Base-by-base conservation (phyloP, 2,888 invertebrate genomes). In the Andrena trimmerana region DNA sequence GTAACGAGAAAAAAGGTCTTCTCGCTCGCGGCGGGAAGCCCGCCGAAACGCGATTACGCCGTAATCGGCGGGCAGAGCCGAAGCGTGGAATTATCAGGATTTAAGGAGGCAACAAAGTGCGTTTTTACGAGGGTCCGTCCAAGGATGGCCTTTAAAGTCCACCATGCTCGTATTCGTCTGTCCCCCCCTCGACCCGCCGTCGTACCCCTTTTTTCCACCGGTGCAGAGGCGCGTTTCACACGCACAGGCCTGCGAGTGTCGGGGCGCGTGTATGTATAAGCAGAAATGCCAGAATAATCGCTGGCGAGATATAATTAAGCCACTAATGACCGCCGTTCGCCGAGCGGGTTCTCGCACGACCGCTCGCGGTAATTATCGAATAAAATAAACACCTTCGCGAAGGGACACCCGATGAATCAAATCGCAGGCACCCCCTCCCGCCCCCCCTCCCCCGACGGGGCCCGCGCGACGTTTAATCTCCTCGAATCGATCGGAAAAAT, bases 271-370 rank as follows among this genome's bases (percentile, higher is more conserved):
- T 42, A 52, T 59, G 48, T 68, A 67, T 73, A 83, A 79, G 73
- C 78, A 85, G 89, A 90, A 90, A 91, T 90, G 88, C 83, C 84
- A 85, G 84, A 89, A 90, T 91, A 90, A 91, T 90, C 90, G 88
- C 77, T 84, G 84, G 82, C 79, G 88, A 89, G 89, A 89, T 91
- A 90, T 91, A 92, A 91, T 92, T 91, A 91, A 91, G 91, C 88
- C 89, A 81, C 91, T 92, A 92, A 92, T 91, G 91, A 92, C 88
- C 88, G 86, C 81, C 87, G 83, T 86, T 86, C 83, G 81, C 79
- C 80, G 77, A 77, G 73, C 63, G 68, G 73, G 54, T 68, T 78
- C 75, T 71, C 78, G 77, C 78, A 68, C 86, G 70, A 48, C 72
- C 74, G 63, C 74, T 81, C 77, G 71, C 78, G 85, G 89, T 89